Base-by-base conservation (phyloP, 1,140 invertebrate species). In the Lepeophtheirus salmonis region DNA sequence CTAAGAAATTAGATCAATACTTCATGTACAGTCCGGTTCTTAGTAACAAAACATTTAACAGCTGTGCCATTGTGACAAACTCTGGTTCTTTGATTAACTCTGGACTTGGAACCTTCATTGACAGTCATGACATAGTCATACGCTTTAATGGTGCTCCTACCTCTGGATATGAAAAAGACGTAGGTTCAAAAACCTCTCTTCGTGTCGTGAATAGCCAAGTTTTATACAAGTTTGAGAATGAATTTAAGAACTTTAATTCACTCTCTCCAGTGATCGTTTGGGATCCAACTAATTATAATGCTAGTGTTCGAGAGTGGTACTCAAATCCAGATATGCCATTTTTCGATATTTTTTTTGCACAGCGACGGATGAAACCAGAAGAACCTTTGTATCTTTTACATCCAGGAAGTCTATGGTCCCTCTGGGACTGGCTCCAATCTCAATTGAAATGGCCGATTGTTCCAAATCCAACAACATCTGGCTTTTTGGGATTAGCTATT, bases 121-220 rank as follows among this genome's bases (percentile, higher is more conserved):
- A 83, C 84, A 68, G 77, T 26, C 83, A 87, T 70, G 84, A 87
- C 65, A 75, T 84, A 67, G 80, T 88, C 12, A 69, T 87, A 60
- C 74, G 85, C 64, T 87, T 88, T 70, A 88, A 88, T 72, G 79
- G 84, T 70, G 85, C 85, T 13, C 84, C 84, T 6, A 83, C 81
- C 1, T 71, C 74, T 65, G 81, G 81, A 62, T 83, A 78, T 69
- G 82, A 83, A 66, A 73, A 77, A 25, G 84, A 87, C 70, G 84
- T 88, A 24, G 85, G 84, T 22, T 75, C 74, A n/a, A 84, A 84
- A 71, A 87, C 85, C 22, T 83, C 80, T 26, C 77, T 86, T 56
- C 73, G 84, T 62, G 77, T 88, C 50, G 71, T 88, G 30, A 87
- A 88, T 72, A 86, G 83, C 20, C 83, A 87, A 77, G 82, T 87